A percentile compares a stretch with the other conserved stretches of the same genome.
Conservation (phyloP, 1,140 invertebrate genomes). For the Neodiprion lecontei region DNA sequence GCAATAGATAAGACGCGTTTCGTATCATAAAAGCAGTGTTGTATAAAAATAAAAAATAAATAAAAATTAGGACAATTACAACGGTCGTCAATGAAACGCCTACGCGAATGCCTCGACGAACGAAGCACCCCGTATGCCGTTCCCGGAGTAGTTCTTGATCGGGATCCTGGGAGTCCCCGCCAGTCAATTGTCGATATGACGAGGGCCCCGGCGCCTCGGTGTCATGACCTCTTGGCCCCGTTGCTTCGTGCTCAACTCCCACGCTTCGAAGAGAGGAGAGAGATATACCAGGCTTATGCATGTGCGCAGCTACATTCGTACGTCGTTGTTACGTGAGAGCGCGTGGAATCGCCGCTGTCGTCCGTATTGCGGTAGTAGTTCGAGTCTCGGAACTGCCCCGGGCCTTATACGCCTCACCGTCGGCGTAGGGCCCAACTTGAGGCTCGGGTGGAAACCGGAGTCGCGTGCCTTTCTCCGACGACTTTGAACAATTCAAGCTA, state of each 20-base stretch:
- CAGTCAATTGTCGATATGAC: slow-evolving; percentile 7
- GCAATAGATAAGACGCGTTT: too few species aligned
- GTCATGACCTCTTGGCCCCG: slow-evolving; percentile 6
- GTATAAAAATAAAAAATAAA: too few species aligned
- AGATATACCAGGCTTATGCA: background rate
- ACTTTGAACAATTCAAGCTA: background rate
- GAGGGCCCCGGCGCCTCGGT: background rate
- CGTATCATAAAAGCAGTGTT: too few species aligned
- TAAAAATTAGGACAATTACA: too few species aligned
- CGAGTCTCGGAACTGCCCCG: background rate
- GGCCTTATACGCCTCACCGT: background rate
- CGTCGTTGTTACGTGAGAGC: too few species aligned
- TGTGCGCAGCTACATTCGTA: background rate
- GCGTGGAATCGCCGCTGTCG: background rate
- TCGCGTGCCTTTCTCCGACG: slow-evolving; percentile 1
- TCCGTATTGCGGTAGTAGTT: slow-evolving; percentile 3
- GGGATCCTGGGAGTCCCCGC: slow-evolving; percentile 1
- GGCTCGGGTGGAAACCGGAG: background rate
- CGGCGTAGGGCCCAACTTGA: slow-evolving; percentile 5
- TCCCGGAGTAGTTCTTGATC: background rate
- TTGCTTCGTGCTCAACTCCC: slow-evolving; percentile 2
- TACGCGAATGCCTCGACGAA: too few species aligned
- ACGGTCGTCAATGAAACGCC: too few species aligned
- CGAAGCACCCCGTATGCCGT: too few species aligned
- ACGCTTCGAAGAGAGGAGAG: background rate